Evolutionary conservation across 1,140 invertebrate species (phyloP).

Genomic region (Scaptomyza montana): DNA sequence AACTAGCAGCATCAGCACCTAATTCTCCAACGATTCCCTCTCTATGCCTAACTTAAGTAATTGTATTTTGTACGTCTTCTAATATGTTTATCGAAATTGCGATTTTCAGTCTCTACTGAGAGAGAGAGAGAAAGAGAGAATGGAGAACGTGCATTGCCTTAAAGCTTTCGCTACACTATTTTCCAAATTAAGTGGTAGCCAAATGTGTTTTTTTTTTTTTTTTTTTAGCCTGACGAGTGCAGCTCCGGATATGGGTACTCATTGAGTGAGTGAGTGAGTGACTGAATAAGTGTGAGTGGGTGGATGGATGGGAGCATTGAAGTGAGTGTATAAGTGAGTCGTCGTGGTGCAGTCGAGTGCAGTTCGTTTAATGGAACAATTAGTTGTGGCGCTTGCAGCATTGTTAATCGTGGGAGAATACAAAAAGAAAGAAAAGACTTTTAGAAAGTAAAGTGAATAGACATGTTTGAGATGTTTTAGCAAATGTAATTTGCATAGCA

Average conservation of each 20-base stretch:
- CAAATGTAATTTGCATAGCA: too few relatives aligned
- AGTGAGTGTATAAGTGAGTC: not conserved
- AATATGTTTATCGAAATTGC: slow-evolving; percentile 39
- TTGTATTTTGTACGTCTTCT: slow-evolving; percentile 36
- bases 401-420: slow-evolving; percentile 61
- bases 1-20: slow-evolving; percentile 67
- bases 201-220: slow-evolving; percentile 47
- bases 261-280: slow-evolving; percentile 3
- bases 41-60: slow-evolving; percentile 13
- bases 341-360: slow-evolving; percentile 31
- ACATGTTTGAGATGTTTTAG: not conserved
- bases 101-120: slow-evolving; percentile 1
- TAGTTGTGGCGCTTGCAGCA: slow-evolving; percentile 36
- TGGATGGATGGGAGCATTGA: not conserved
- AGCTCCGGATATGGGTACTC: slow-evolving; percentile 9
- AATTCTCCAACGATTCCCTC: not conserved
- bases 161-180: slow-evolving; percentile 35
- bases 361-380: slow-evolving; percentile 63
- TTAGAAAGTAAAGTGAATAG: slow-evolving; percentile 2
- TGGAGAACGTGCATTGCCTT: slow-evolving; percentile 63
- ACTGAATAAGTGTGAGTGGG: not conserved
- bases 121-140: not conserved
- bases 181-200: slow-evolving; percentile 72
- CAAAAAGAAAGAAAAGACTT: not conserved
- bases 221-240: slow-evolving; percentile 22